Base-by-base conservation (phyloP, 2,113 vertebrate genomes). In the Pavo muticus region DNA sequence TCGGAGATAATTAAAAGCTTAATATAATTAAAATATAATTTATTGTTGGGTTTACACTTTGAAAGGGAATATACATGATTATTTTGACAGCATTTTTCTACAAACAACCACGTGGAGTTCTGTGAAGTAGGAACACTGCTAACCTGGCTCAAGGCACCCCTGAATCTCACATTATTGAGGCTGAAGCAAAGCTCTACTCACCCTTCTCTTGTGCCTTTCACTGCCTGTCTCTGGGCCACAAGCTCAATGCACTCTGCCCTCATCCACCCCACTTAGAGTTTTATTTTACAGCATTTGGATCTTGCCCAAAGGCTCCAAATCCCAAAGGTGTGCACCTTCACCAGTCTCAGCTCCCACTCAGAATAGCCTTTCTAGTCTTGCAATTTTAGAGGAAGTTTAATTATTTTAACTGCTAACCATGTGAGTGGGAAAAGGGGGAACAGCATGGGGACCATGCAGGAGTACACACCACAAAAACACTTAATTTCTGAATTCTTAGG, bases 1-100 rank as follows among this genome's bases (percentile, higher is more conserved):
- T 96, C 86, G 82, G 87, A 83, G 96, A 96, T 87, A 96, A 97
- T 97, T 91, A 97, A 97, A 96, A 97, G 92, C 35, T 35, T 35
- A 35, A 35, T 35, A 35, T 35, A 35, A 35, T 35, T 35, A 35
- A 35, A 35, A 95, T 74, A 74, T 15, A 97, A 96, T 93, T 93
- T 32, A 23, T 81, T 77, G 86, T 89, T 64, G n/a, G 29, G 61
- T 90, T 95, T 75, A 70, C 87, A 96, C 95, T 94, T 93, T 37
- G 3, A 72, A 74, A 64, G 67, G 42, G 16, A 44, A 1, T 24
- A 17, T 3, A 4, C 17, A 57, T 27, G 35, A 35, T 35, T 35
- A 35, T 35, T 35, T 35, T 35, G 35, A 35, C 35, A 35, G 35
- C 35, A 35, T 35, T 35, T 35, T 35, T 35, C 35, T 35, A 35